Evolutionary conservation across 1,140 invertebrate genomes (phyloP).

Genomic region (Caenorhabditis remanei): DNA sequence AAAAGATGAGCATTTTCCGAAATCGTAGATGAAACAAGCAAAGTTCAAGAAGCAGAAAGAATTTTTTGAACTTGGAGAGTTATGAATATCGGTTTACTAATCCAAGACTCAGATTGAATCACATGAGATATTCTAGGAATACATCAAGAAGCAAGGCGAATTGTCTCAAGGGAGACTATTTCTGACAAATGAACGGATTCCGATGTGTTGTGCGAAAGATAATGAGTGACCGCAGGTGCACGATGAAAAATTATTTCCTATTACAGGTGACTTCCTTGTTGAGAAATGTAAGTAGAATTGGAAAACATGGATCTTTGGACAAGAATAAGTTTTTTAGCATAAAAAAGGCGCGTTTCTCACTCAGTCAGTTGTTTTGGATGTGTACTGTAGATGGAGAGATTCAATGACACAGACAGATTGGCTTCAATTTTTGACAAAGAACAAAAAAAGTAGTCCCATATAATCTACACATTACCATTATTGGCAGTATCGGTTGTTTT

Average conservation of each 20-base stretch:
- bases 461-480: too few species aligned
- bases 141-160: neutral
- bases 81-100: slow-evolving; percentile 13
- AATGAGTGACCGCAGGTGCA: slow-evolving; percentile 23
- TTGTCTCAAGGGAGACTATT: neutral
- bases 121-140: slow-evolving; percentile 23
- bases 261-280: neutral
- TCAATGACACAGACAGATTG: too few species aligned
- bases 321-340: too few species aligned
- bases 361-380: too few species aligned
- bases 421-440: too few species aligned
- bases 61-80: neutral
- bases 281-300: neutral
- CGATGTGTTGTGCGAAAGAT: neutral
- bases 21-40: neutral
- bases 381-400: too few species aligned
- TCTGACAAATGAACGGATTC: slow-evolving; percentile 16
- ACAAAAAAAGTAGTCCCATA: too few species aligned
- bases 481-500: too few species aligned
- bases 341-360: too few species aligned
- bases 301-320: neutral
- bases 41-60: neutral
- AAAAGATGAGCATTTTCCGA: neutral
- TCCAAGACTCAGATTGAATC: slow-evolving; percentile 2
- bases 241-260: neutral